phyloP scores from a whole-genome alignment of 2,113 vertebrate genomes.

The Larimichthys crocea region DNA sequence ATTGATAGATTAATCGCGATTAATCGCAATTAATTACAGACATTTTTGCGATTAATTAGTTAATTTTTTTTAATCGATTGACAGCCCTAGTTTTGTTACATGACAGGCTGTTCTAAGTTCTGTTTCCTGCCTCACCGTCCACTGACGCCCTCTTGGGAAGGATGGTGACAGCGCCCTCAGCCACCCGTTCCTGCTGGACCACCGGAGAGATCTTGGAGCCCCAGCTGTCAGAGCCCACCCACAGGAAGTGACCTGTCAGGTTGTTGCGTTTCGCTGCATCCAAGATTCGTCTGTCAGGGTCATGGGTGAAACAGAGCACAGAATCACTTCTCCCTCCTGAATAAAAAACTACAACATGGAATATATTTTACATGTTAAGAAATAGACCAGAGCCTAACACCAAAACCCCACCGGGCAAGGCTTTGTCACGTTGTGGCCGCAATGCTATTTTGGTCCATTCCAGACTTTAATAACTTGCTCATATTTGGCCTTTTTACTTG shows the following conservation, averaged over 20 bases:
- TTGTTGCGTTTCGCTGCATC: conserved; percentile 93
- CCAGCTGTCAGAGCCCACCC: conserved; percentile 99
- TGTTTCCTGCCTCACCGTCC: conserved; percentile 88
- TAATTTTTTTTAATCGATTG: too few species aligned
- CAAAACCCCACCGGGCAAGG: too few species aligned
- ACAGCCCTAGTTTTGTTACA: too few species aligned
- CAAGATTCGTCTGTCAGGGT: conserved; percentile 87
- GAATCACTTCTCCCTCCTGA: neutral
- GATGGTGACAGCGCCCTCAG: conserved; percentile 91
- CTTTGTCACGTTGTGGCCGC: too few species aligned
- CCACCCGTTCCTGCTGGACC: conserved; percentile 86
- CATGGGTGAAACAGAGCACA: neutral
- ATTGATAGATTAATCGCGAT: too few species aligned
- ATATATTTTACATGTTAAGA: neutral
- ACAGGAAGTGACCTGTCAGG: conserved; percentile 96
- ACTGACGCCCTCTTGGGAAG: conserved; percentile 96
- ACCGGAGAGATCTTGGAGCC: conserved; percentile 96
- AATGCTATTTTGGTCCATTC: too few species aligned
- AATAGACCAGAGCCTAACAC: too few species aligned
- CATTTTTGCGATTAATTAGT: too few species aligned
- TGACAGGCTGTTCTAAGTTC: neutral
- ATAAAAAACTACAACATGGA: neutral
- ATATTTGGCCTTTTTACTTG: too few species aligned
- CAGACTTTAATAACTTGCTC: too few species aligned
- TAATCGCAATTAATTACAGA: too few species aligned